phyloP scores from a whole-genome alignment of 2,113 vertebrate species.

The Brachyhypopomus occidentalis region DNA sequence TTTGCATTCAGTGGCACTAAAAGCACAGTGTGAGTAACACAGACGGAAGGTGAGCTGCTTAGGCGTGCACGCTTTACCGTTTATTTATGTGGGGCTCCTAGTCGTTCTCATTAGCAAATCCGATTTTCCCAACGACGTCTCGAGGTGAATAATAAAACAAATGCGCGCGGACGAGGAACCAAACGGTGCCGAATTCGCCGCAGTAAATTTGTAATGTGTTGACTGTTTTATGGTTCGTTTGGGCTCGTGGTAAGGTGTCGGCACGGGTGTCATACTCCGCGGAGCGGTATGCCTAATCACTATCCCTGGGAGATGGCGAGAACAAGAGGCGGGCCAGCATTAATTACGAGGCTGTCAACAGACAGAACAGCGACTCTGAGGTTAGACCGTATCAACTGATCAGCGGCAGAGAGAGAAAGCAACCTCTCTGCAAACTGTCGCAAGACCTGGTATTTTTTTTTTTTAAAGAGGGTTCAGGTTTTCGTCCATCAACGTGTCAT shows the following conservation, averaged over 20 bases:
- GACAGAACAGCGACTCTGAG: too few species aligned
- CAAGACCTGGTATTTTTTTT: conserved; percentile 3
- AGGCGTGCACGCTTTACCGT: conserved; percentile 56
- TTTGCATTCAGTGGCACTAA: conserved; percentile 55
- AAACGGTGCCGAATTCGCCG: conserved; percentile 49
- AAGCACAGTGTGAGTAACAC: conserved; percentile 52
- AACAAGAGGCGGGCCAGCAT: conserved; percentile 4
- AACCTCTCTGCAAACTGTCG: conserved; percentile 62
- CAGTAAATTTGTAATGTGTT: conserved; percentile 56
- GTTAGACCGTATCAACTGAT: conserved; percentile 57
- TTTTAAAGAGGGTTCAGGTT: background rate
- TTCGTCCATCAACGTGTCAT: conserved; percentile 55
- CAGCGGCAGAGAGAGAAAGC: conserved; percentile 51
- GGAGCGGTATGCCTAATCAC: conserved; percentile 62
- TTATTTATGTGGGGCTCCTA: conserved; percentile 63
- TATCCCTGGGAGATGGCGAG: conserved; percentile 61
- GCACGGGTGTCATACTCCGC: conserved; percentile 63
- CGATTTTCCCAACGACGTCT: too few species aligned
- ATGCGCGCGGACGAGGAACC: conserved; percentile 43
- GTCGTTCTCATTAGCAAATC: conserved; percentile 69
- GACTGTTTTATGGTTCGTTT: conserved; percentile 62
- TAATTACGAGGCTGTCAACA: too few species aligned
- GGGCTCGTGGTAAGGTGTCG: conserved; percentile 65
- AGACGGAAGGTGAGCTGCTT: conserved; percentile 45
- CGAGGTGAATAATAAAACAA: conserved; percentile 63